Evolutionary conservation across 92 coral and sea anemone species (phyloP), one percentile per base, ranked within the genome.

Genomic region (Siderastrea siderea): DNA sequence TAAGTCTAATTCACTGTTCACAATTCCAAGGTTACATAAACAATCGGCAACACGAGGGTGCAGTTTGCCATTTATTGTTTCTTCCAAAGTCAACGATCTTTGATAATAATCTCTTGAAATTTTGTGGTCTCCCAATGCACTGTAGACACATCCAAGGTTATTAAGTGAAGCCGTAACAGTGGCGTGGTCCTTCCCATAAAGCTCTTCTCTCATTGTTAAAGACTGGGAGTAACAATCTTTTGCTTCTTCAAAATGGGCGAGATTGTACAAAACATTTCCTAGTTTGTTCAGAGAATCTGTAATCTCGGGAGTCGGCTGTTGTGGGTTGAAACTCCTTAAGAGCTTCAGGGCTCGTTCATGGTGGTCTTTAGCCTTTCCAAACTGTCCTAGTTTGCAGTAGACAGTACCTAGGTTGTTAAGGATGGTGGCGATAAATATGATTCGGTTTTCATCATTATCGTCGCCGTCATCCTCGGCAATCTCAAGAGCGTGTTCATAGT

Each of bases 211-310:
- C 55, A 78, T 78, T 47, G 52, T 5, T 7, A 78, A 43, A 8
- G 82, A 78, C 26, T 16, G 46, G 58, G 2, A 6, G 47, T 15
- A 60, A 58, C 47, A 15, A 13, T 78, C 71, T 62, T 47, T 78
- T 5, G 82, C 82, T 5, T 46, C 12, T 45, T 60, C 58, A 78
- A 78, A 78, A 5, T 47, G 70, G 7, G 70, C 51, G 3, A 4
- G 59, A 3, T 45, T 61, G 6, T 8, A 78, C 10, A 9, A 60
- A 7, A 59, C 71, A 48, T 60, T 78, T 60, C 82, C 82, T 44
- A 78, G 82, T 47, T 78, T 78, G 69, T 60, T 48, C 46, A 60
- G 26, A 78, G 82, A 60, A 15, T 78, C 82, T 2, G 82, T 71
- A 61, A 60, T 47, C 14, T 78, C 82, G 46, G 70, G 50, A 78